Base-by-base conservation (phyloP, 2,113 vertebrate species). In the Delphinapterus leucas region DNA sequence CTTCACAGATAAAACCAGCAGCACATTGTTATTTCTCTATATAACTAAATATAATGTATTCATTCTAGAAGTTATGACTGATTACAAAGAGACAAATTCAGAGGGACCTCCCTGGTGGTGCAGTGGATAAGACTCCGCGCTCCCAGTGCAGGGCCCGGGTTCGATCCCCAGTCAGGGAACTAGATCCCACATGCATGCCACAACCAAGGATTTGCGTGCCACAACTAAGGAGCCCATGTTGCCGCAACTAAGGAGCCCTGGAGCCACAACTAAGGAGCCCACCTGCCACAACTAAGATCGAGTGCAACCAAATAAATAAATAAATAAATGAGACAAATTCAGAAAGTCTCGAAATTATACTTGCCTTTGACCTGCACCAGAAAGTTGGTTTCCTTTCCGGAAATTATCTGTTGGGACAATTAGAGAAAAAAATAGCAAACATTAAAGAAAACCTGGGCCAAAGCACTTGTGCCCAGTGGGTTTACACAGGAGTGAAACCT, bases 391-490 rank as follows among this genome's bases (percentile, higher is more conserved):
- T 15, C 26, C 82, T 91, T 92, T 68, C 53, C 85, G 12, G 20
- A 81, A 41, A 88, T 26, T 81, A 82, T 83, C 55, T 65, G 21
- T 21, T 77, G 73, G 47, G 31, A 93, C 28, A 71, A 79, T 97
- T 65, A 55, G 36, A 94, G 85, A 71, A 76, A 84, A 94, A 84
- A 94, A 58, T 3, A 83, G n/a, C 44, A 90, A 94, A 53, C 49
- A 13, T 60, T 21, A 81, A 55, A 71, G 63, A 84, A 95, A 94
- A 38, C 44, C 31, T 10, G 13, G 85, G 73, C 63, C 58, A 82
- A 91, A 36, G n/a, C 28, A 81, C 44, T 89, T 49, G 44, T 28
- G 61, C 28, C 33, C 65, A 13, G 2, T 96, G 20, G 36, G 38
- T 86, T 33, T 77, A 84, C 36, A 53, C 26, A 67, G 49, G 28